Percentiles rank a stretch among this genome's conserved stretches.
These are phyloP conservation scores for Drosophila cracens DNA, from an alignment of 2,888 invertebrate species.

Conservation along the genomic window DNA sequence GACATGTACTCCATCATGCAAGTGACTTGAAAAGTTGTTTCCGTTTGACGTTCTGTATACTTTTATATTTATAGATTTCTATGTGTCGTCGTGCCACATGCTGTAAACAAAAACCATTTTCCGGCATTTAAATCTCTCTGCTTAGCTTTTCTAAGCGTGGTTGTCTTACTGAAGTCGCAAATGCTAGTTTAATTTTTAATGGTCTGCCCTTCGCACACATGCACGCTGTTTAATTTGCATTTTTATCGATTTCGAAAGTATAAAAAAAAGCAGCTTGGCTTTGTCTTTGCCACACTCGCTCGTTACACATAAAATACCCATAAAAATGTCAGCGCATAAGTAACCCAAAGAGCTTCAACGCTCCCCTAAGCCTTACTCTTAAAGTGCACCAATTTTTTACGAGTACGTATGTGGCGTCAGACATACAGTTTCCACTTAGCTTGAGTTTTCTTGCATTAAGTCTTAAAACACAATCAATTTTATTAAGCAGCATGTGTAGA, in stretches of 20 bases:
- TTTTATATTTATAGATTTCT: conserved; percentile 27
- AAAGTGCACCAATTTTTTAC: conserved; percentile 56
- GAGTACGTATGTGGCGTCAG: conserved; percentile 22
- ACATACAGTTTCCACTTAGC: conserved; percentile 15
- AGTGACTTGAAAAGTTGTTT: conserved; percentile 66
- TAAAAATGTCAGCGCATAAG: conserved; percentile 77
- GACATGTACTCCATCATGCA: conserved; percentile 68
- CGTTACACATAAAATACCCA: conserved; percentile 70
- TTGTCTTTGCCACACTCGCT: conserved; percentile 64
- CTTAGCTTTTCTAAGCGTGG: conserved; percentile 57
- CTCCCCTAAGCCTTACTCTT: conserved; percentile 55
- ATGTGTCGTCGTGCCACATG: conserved; percentile 7
- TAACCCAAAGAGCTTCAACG: conserved; percentile 44
- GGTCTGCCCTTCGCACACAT: conserved; percentile 40
- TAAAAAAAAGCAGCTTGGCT: conserved; percentile 75
- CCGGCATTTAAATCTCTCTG: conserved; percentile 59
- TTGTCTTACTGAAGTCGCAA: conserved; percentile 23
- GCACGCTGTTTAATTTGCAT: conserved; percentile 78
- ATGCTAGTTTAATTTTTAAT: conserved; percentile 32
- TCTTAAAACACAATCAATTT: conserved; percentile 62
- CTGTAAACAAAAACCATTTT: conserved; percentile 72
- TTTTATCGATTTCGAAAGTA: conserved; percentile 75
- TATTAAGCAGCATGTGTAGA: conserved; percentile 28
- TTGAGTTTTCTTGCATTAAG: conserved; percentile 19
- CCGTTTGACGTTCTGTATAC: conserved; percentile 65